Evolutionary conservation across 2,113 vertebrate genomes (phyloP), one percentile per base, ranked within the genome.

Genomic region (Chionodraco myersi): DNA sequence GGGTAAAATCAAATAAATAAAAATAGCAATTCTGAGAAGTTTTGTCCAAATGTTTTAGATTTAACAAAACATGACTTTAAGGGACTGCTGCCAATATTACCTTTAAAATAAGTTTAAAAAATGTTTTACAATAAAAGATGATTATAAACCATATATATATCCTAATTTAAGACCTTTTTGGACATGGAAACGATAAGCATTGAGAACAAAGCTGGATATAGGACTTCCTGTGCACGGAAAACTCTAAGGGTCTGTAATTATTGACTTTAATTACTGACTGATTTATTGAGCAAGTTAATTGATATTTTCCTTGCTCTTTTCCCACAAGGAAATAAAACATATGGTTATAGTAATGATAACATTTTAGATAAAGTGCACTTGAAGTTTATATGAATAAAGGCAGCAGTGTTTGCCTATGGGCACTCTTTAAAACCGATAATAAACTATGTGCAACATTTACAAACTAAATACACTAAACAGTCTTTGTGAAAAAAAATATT

Each of bases 251-350:
- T 69, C 26, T 72, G 16, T 56, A 70, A 61, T 36, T 18, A 72
- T 48, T 66, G 12, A 68, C 12, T 34, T 41, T 52, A 52, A 57
- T 41, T 26, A 36, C 16, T 18, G 26, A 75, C 52, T 65, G 41
- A 75, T 72, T 75, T 72, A 75, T 75, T 69, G 69, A 53, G 26
- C 7, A 48, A 54, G 18, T 71, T 47, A 15, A 82, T 53, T 41
- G 5, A 63, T n/a, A 72, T 67, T 51, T 48, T 45, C n/a, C 30
- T 64, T 12, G 14, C n/a, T 51, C 16, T n/a, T 23, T 53, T 72
- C 6, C 36, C 18, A 52, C 9, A 45, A 44, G 60, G 26, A 73
- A 77, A 60, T 26, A 8, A 47, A 81, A 82, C 54, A 74, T 70
- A 30, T 77, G 49, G 68, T 74, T 59, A 48, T 51, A 13, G 11